Conservation (phyloP, 2,888 invertebrate genomes). For the Phoenoteleia sp. region DNA sequence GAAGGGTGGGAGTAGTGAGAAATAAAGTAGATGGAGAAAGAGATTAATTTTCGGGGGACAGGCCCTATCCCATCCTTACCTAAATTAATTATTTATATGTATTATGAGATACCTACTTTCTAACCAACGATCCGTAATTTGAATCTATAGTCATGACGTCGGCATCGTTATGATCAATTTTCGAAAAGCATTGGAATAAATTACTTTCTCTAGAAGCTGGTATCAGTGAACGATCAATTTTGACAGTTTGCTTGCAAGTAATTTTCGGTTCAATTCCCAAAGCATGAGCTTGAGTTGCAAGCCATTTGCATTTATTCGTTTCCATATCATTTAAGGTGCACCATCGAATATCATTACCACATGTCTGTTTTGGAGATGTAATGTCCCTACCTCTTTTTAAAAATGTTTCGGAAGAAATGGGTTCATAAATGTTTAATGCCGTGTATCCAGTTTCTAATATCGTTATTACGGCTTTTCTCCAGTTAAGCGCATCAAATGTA, state of each 20-base stretch:
- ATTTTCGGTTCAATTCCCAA: conserved; percentile 89
- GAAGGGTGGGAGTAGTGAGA: too few relatives aligned
- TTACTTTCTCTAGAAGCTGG: conserved; percentile 77
- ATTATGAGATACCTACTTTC: conserved; percentile 89
- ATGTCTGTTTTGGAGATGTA: conserved; percentile 68
- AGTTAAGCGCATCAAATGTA: conserved; percentile 11
- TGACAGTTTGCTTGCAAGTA: conserved; percentile 86
- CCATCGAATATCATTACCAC: conserved; percentile 87
- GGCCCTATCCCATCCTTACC: too few relatives aligned
- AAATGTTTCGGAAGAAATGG: conserved; percentile 41
- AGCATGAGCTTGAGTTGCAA: conserved; percentile 87
- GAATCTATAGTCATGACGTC: conserved; percentile 89
- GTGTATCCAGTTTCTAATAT: conserved; percentile 85
- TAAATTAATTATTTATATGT: too few relatives aligned
- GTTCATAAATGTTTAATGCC: neutral
- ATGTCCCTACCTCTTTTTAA: conserved; percentile 68
- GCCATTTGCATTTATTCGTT: conserved; percentile 89
- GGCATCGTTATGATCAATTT: conserved; percentile 87
- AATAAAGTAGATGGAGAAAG: neutral
- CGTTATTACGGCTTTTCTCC: conserved; percentile 78
- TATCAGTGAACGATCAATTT: conserved; percentile 22
- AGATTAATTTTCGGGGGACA: too few relatives aligned
- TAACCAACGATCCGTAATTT: conserved; percentile 89
- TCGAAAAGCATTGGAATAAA: conserved; percentile 88
- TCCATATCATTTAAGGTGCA: conserved; percentile 88